Evolutionary conservation across 92 coral and sea anemone species (phyloP).

Genomic region (Pocillopora grandis): DNA sequence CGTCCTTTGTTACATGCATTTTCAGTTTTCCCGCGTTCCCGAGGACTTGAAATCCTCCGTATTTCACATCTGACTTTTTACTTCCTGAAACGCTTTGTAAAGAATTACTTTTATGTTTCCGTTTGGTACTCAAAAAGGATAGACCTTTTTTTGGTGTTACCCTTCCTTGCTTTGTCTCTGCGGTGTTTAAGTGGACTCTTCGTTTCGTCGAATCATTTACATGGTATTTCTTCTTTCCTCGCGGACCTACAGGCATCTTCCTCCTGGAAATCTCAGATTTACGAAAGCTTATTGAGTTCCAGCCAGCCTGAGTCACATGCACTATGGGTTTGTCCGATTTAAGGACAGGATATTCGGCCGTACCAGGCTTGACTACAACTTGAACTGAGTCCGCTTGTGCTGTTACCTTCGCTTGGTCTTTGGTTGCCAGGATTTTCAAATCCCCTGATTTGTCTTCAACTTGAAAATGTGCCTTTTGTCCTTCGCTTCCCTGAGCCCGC

Average conservation of each 20-base stretch:
- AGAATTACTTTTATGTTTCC: background rate
- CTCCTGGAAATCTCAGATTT: constrained; percentile 41
- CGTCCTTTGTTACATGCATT: constrained; percentile 79
- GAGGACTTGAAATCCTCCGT: constrained; percentile 67
- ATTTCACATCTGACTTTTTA: constrained; percentile 65
- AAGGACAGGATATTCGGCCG: constrained; percentile 86
- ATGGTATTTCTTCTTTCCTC: background rate
- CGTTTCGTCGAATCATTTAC: background rate
- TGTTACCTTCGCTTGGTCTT: constrained; percentile 82
- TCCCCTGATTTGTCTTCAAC: constrained; percentile 98
- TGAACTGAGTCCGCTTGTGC: constrained; percentile 94
- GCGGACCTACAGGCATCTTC: background rate
- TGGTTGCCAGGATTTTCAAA: constrained; percentile 81
- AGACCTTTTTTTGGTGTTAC: background rate
- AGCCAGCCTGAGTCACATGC: constrained; percentile 76
- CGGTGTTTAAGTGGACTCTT: background rate
- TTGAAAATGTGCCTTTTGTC: constrained; percentile 97
- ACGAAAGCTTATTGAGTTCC: constrained; percentile 53
- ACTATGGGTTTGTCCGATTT: constrained; percentile 92
- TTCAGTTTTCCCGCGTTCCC: constrained; percentile 90
- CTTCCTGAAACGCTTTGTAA: constrained; percentile 25
- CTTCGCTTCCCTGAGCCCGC: constrained; percentile 59
- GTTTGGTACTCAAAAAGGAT: background rate
- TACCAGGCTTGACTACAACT: constrained; percentile 94
- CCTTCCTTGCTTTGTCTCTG: background rate